Conservation (phyloP, 2,888 invertebrate genomes). For the Xestia sexstrigata region DNA sequence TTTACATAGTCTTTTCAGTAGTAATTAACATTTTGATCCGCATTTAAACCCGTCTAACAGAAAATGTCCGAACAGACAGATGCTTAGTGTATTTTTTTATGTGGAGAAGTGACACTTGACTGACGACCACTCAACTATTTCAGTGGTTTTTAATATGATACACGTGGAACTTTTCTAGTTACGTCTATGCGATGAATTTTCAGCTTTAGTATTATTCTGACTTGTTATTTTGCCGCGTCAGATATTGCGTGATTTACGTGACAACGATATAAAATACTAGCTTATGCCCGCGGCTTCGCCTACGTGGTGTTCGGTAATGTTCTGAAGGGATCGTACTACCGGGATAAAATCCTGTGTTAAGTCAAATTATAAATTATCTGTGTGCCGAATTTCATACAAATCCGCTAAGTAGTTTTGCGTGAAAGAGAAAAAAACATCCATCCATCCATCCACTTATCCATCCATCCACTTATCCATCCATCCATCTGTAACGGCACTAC, state of each 20-base stretch:
- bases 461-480: too few relatives aligned
- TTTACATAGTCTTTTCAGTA: not conserved
- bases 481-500: too few relatives aligned
- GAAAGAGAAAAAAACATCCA: too few relatives aligned
- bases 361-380: too few relatives aligned
- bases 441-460: too few relatives aligned
- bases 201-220: not conserved
- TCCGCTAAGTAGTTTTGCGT: too few relatives aligned
- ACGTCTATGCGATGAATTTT: not conserved
- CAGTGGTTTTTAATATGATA: slow-evolving; percentile 4
- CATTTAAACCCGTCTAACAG: slow-evolving; percentile 16
- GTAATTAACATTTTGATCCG: slow-evolving; percentile 3
- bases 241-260: not conserved
- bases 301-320: too few relatives aligned
- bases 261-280: too few relatives aligned
- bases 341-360: too few relatives aligned
- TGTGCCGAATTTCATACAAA: too few relatives aligned
- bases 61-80: slow-evolving; percentile 4
- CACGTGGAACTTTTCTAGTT: slow-evolving; percentile 17
- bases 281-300: too few relatives aligned
- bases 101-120: slow-evolving; percentile 33
- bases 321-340: too few relatives aligned
- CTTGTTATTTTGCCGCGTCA: slow-evolving; percentile 2
- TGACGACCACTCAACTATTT: slow-evolving; percentile 29
- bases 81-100: slow-evolving; percentile 14